phyloP scores from a whole-genome alignment of 2,797 vertebrate species.

The Pteronotus mesoamericanus region DNA sequence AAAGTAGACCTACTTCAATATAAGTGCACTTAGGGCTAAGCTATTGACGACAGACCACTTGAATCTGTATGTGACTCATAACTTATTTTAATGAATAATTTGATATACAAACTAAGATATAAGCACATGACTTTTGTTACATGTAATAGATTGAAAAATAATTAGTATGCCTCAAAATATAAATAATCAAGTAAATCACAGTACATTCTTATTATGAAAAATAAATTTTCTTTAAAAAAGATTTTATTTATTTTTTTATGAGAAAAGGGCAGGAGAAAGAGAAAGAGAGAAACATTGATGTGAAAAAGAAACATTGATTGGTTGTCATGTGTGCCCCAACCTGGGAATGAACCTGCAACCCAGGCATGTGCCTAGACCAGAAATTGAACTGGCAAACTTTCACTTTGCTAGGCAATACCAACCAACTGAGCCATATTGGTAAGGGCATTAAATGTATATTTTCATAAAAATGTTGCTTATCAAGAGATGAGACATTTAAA shows the following conservation, averaged over 20 bases:
- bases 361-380: too few relatives aligned
- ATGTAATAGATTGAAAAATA: not conserved
- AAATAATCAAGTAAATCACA: not conserved
- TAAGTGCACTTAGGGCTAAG: not conserved
- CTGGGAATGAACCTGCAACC: too few relatives aligned
- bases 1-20: not conserved
- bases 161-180: not conserved
- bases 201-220: not conserved
- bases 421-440: too few relatives aligned
- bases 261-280: not conserved
- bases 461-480: not conserved
- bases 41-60: not conserved
- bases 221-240: not conserved
- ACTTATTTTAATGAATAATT: not conserved
- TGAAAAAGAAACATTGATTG: too few relatives aligned
- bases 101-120: not conserved
- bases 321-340: too few relatives aligned
- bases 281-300: not conserved
- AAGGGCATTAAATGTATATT: not conserved
- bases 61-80: not conserved
- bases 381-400: too few relatives aligned
- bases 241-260: too few relatives aligned
- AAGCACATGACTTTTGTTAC: not conserved
- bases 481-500: not conserved
- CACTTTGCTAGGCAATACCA: too few relatives aligned